A percentile compares a stretch with the other conserved stretches of the same genome.
These are phyloP conservation scores for Drosophila sordidapex DNA, from an alignment of 2,888 invertebrate genomes.

Conservation along the genomic window DNA sequence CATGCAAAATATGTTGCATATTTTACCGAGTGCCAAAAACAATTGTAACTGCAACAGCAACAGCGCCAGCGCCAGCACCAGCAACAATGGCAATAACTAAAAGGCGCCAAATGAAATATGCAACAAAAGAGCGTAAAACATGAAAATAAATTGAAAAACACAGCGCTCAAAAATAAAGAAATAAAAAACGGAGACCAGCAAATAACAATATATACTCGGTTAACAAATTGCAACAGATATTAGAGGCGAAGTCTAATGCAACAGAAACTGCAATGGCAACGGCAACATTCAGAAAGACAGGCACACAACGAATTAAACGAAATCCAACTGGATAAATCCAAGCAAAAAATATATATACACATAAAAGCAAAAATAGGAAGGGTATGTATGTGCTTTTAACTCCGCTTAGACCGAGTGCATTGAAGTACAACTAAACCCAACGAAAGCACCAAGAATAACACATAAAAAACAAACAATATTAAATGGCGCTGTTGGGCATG, in stretches of 20 bases:
- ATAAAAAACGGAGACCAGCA: slow-evolving; percentile 14
- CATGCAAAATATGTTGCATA: slow-evolving; percentile 78
- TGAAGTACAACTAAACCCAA: slow-evolving; percentile 57
- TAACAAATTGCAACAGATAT: slow-evolving; percentile 78
- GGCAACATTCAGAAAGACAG: slow-evolving; percentile 12
- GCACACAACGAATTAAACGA: slow-evolving; percentile 72
- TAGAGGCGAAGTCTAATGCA: slow-evolving; percentile 76
- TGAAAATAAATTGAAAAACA: slow-evolving; percentile 73
- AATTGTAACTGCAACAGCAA: slow-evolving; percentile 35
- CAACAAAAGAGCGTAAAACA: slow-evolving; percentile 75
- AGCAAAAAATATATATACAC: slow-evolving; percentile 15
- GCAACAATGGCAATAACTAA: slow-evolving; percentile 69
- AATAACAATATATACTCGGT: slow-evolving; percentile 55
- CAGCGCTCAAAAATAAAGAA: slow-evolving; percentile 11
- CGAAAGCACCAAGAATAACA: slow-evolving; percentile 25
- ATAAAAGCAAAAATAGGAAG: slow-evolving; percentile 1
- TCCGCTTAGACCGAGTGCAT: slow-evolving; percentile 52
- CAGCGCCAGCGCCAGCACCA: slow-evolving; percentile 19
- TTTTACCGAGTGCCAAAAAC: slow-evolving; percentile 64
- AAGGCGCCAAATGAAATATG: slow-evolving; percentile 76
- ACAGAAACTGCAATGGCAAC: slow-evolving; percentile 35
- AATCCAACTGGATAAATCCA: slow-evolving; percentile 51
- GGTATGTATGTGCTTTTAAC: slow-evolving; percentile 21
- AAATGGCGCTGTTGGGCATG: background rate
- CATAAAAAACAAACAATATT: slow-evolving; percentile 15